Evolutionary conservation across 2,113 vertebrate genomes (phyloP).

Genomic region (Oryzias woworae): DNA sequence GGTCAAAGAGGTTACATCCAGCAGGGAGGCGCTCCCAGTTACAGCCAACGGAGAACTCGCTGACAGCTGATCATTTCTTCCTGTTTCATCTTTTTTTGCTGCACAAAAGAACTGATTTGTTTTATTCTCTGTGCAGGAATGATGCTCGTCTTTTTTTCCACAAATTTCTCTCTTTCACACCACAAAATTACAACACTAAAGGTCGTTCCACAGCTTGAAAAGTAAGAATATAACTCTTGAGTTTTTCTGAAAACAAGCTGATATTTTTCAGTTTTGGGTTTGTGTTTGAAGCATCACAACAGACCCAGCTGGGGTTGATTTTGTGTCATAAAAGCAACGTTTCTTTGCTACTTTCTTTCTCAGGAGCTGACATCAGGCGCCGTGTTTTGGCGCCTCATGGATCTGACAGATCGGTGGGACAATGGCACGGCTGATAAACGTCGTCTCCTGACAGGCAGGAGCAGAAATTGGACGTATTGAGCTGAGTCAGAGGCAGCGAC

Average conservation of each 20-base stretch:
- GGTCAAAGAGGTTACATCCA: conserved; percentile 22
- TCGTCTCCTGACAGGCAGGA: conserved; percentile 44
- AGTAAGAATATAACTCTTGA: too few species aligned
- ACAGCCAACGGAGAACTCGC: not conserved
- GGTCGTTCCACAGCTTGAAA: too few species aligned
- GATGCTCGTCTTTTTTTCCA: not conserved
- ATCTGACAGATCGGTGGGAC: conserved; percentile 56
- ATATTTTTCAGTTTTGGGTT: too few species aligned
- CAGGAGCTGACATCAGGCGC: conserved; percentile 59
- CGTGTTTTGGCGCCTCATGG: conserved; percentile 33
- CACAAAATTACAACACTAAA: too few species aligned
- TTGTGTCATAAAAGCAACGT: conserved; percentile 28
- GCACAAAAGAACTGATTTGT: not conserved
- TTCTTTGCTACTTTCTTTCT: conserved; percentile 38
- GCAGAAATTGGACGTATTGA: conserved; percentile 9
- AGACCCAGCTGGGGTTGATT: conserved; percentile 34
- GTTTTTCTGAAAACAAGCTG: too few species aligned
- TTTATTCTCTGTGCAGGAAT: not conserved
- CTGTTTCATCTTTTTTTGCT: conserved; percentile 2
- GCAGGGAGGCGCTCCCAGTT: conserved; percentile 6
- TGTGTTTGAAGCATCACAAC: not conserved
- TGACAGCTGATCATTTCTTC: not conserved
- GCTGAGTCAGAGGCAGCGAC: too few species aligned
- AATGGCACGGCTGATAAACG: conserved; percentile 51
- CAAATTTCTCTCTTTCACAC: too few species aligned